These are phyloP conservation scores for Octodon degus DNA, from an alignment of 2,113 vertebrate species.

Conservation along the genomic window DNA sequence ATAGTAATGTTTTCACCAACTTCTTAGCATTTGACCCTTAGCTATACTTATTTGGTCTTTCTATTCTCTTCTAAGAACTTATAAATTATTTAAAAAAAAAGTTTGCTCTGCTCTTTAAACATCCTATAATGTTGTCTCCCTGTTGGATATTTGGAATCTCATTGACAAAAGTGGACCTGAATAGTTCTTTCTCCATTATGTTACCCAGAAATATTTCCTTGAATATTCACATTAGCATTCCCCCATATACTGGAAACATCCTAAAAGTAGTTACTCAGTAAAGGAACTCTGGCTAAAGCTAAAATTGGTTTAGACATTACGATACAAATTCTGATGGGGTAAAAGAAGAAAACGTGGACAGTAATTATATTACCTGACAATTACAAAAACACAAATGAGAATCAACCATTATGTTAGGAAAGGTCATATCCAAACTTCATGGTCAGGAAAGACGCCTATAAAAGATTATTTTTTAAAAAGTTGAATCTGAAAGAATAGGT, in stretches of 20 bases:
- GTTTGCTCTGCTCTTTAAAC: neutral
- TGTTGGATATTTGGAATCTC: neutral
- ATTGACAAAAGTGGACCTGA: neutral
- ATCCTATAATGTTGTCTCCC: neutral
- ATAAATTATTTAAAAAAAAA: neutral
- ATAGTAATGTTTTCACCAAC: neutral
- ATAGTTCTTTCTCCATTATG: neutral
- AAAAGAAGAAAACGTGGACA: neutral
- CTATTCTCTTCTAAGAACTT: neutral
- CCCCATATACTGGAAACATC: neutral
- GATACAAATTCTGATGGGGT: neutral
- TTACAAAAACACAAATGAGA: neutral
- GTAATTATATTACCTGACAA: neutral
- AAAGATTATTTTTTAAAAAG: neutral
- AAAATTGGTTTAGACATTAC: neutral
- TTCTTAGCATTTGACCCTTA: neutral
- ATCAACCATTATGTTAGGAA: neutral
- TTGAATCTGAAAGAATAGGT: neutral
- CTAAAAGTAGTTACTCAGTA: neutral
- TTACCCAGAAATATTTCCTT: neutral
- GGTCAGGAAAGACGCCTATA: neutral
- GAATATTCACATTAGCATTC: neutral
- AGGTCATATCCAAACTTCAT: neutral
- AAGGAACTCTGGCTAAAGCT: neutral
- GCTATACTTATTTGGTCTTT: neutral